These are phyloP conservation scores for Spialia ferax DNA, from an alignment of 2,888 invertebrate genomes.

Conservation along the genomic window DNA sequence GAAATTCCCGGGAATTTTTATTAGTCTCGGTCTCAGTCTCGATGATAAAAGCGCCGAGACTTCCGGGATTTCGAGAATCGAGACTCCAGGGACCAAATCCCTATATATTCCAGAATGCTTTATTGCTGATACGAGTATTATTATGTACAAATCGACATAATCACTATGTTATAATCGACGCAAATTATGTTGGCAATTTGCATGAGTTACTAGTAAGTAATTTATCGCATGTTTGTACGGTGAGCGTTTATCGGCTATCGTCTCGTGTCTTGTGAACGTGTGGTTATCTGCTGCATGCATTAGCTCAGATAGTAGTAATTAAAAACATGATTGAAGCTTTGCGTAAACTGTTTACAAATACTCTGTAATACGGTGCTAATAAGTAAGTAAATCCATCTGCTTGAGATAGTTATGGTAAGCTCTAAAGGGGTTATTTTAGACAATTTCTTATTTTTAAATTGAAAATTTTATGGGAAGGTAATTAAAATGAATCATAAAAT, in stretches of 20 bases:
- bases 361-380: neutral
- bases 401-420: neutral
- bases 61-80: no score
- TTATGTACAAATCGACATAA: neutral
- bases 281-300: slow-evolving; percentile 17
- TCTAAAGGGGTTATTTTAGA: neutral
- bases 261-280: neutral
- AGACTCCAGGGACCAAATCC: no score
- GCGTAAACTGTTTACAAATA: slow-evolving; percentile 10
- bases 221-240: slow-evolving; percentile 5
- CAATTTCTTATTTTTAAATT: neutral
- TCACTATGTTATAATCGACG: neutral
- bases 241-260: neutral
- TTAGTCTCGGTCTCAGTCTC: no score
- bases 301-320: slow-evolving; percentile 24
- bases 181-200: neutral
- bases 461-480: neutral
- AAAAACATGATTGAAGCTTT: slow-evolving; percentile 21
- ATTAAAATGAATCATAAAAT: no score
- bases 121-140: neutral
- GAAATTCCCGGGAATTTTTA: no score
- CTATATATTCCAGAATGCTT: no score
- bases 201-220: neutral
- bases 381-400: neutral
- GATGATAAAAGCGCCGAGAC: no score